Evolutionary conservation across 2,113 vertebrate genomes (phyloP).

Genomic region (Chlamydotis undulata): DNA sequence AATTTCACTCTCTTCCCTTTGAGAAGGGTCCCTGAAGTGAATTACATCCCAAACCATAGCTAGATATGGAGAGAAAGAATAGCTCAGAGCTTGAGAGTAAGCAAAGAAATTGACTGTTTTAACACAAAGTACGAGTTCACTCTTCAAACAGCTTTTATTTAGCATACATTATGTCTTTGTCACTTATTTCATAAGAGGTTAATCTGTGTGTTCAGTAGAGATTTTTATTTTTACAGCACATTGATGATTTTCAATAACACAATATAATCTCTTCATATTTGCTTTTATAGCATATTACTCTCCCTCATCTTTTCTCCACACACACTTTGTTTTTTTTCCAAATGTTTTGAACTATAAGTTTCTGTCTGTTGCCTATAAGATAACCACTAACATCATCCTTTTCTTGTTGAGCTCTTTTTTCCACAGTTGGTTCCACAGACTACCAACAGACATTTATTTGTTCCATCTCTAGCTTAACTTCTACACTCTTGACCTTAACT

Average conservation of each 20-base stretch:
- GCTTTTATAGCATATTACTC: not conserved
- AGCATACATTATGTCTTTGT: not conserved
- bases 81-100: not conserved
- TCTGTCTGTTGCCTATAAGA: not conserved
- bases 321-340: not conserved
- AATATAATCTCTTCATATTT: not conserved
- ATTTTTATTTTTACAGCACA: fast-evolving
- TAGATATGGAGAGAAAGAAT: not conserved
- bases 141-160: not conserved
- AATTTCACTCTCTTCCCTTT: not conserved
- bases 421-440: not conserved
- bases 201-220: not conserved
- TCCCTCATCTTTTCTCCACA: not conserved
- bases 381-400: fast-evolving
- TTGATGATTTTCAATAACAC: not conserved
- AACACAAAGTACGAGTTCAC: not conserved
- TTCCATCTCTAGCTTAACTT: not conserved
- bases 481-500: not conserved
- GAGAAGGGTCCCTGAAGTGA: not conserved
- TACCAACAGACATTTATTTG: not conserved
- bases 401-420: fast-evolving
- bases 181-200: not conserved
- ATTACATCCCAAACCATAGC: not conserved
- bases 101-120: not conserved
- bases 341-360: not conserved